A percentile compares a stretch with the other conserved stretches of the same genome.
Conservation (phyloP, 2,797 vertebrate genomes). For the Menidia menidia region DNA sequence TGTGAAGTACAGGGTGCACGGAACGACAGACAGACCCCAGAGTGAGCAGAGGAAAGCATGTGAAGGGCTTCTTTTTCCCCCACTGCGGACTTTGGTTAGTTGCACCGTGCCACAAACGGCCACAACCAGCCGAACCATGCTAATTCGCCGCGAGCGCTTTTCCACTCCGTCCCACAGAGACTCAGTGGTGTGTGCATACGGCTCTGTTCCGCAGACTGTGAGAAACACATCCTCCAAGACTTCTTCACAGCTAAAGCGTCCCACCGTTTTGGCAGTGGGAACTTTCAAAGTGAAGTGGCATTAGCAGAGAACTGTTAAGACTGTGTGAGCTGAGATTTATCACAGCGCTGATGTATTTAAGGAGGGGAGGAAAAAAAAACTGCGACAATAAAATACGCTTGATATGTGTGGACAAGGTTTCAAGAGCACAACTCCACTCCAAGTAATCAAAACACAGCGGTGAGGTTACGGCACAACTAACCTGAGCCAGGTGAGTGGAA, state of each 20-base stretch:
- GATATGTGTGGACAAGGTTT: background rate
- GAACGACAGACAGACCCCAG: slow-evolving; percentile 26
- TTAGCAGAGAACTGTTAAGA: background rate
- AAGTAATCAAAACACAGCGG: background rate
- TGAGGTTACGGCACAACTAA: background rate
- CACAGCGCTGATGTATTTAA: background rate
- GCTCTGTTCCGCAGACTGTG: background rate
- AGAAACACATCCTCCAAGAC: background rate
- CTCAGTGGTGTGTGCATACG: background rate
- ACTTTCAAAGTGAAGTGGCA: background rate
- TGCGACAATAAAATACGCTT: background rate
- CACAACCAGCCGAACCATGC: background rate
- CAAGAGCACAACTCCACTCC: background rate
- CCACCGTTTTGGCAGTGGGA: background rate
- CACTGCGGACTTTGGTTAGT: background rate
- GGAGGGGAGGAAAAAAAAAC: too few relatives aligned
- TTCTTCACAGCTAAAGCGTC: slow-evolving; percentile 7
- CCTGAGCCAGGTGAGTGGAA: slow-evolving; percentile 3
- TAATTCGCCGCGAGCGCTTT: background rate
- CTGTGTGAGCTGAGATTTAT: background rate
- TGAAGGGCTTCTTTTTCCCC: background rate
- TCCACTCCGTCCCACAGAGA: background rate
- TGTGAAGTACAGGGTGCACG: slow-evolving; percentile 23
- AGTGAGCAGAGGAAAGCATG: slow-evolving; percentile 8
- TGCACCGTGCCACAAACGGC: background rate